A percentile compares a stretch with the other conserved stretches of the same genome.
phyloP scores from a whole-genome alignment of 2,113 vertebrate species.

The Illadopsis cleaveri region DNA sequence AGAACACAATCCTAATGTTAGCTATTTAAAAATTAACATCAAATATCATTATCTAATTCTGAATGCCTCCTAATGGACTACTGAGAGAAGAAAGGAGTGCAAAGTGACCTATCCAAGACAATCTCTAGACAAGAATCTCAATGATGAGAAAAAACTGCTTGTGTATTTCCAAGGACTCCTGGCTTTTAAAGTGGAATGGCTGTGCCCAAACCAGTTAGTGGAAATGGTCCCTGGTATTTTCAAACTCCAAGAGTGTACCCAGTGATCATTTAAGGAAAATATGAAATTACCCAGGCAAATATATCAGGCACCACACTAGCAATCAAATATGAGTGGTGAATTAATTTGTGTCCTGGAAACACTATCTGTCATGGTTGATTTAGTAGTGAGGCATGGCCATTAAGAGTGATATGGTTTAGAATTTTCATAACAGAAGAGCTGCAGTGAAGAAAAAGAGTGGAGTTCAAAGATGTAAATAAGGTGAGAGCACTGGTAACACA shows the following conservation, averaged over 20 bases:
- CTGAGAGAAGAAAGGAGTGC: not conserved
- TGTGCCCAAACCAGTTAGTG: not conserved
- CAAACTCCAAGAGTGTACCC: not conserved
- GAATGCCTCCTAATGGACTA: not conserved
- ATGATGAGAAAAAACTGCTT: not conserved
- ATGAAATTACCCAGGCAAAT: not conserved
- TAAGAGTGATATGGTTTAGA: not conserved
- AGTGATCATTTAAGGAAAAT: not conserved
- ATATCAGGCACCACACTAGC: not conserved
- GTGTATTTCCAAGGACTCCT: not conserved
- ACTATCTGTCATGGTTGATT: not conserved
- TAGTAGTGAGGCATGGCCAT: not conserved
- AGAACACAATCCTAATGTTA: not conserved
- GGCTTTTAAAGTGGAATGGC: not conserved
- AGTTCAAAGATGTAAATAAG: not conserved
- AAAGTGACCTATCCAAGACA: not conserved
- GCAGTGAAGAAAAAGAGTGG: not conserved
- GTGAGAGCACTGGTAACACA: not conserved
- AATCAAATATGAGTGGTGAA: not conserved
- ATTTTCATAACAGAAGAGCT: not conserved
- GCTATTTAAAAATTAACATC: not conserved
- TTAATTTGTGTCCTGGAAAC: not conserved
- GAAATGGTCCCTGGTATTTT: not conserved
- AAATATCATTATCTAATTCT: not conserved
- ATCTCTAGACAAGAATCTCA: not conserved